These are phyloP conservation scores for Maniola hyperantus DNA, from an alignment of 2,888 invertebrate genomes.

Conservation along the genomic window DNA sequence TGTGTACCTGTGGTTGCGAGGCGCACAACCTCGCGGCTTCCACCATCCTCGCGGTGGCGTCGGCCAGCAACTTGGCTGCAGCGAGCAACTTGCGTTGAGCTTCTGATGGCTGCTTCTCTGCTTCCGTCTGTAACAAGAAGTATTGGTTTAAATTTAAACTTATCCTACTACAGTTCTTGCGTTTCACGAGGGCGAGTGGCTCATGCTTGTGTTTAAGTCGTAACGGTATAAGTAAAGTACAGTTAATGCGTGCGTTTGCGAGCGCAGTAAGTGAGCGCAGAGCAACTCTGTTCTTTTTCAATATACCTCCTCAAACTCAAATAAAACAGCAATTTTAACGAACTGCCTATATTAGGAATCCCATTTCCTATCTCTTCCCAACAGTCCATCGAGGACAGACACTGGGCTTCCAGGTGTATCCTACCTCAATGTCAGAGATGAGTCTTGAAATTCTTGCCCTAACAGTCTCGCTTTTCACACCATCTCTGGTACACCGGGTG, in stretches of 20 bases:
- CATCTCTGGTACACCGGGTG: conserved; percentile 96
- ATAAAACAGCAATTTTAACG: neutral
- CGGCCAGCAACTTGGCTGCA: conserved; percentile 97
- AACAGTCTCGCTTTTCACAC: conserved; percentile 94
- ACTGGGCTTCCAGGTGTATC: neutral
- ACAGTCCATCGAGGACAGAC: neutral
- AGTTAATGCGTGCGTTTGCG: too few relatives aligned
- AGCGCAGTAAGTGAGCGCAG: neutral
- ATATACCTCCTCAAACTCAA: neutral
- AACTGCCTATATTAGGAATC: neutral
- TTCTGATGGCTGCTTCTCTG: conserved; percentile 93
- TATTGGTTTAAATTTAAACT: too few relatives aligned
- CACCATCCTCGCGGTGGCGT: conserved; percentile 98
- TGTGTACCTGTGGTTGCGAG: conserved; percentile 84
- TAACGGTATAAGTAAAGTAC: too few relatives aligned
- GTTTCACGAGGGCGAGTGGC: too few relatives aligned
- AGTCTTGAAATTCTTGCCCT: conserved; percentile 96
- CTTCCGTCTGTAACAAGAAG: conserved; percentile 84
- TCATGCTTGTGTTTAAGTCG: too few relatives aligned
- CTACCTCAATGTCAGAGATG: conserved; percentile 94
- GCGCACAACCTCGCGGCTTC: conserved; percentile 98
- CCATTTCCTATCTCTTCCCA: neutral
- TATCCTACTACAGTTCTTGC: too few relatives aligned
- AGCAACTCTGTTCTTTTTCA: too few relatives aligned
- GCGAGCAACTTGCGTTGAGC: conserved; percentile 94